Percentiles rank a stretch among this genome's conserved stretches.
Evolutionary conservation across 2,113 vertebrate species (phyloP).

Genomic region (Lepus americanus): DNA sequence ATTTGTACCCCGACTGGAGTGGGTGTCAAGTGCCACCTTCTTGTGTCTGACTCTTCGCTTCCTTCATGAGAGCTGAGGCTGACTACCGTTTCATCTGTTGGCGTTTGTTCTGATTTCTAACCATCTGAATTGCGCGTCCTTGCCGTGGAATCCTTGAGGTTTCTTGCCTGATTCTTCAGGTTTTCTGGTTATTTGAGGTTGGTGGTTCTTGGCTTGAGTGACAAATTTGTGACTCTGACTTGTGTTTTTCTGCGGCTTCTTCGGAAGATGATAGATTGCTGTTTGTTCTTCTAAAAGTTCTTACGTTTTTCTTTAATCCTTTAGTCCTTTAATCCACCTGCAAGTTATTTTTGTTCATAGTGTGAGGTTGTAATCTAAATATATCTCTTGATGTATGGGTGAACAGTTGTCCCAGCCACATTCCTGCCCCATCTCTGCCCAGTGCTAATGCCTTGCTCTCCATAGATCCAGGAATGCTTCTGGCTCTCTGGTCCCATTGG

Average conservation of each 20-base stretch:
- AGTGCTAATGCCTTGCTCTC: not conserved
- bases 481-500: not conserved
- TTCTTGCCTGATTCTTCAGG: not conserved
- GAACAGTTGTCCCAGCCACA: not conserved
- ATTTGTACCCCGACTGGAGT: slow-evolving; percentile 1
- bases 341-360: slow-evolving; percentile 46
- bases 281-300: not conserved
- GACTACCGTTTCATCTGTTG: not conserved
- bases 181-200: slow-evolving; percentile 2
- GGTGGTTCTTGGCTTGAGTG: slow-evolving; percentile 13
- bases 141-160: not conserved
- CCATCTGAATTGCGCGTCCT: not conserved
- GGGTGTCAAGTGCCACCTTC: not conserved
- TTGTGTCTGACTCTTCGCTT: not conserved
- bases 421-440: not conserved
- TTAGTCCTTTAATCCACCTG: slow-evolving; percentile 35
- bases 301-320: slow-evolving; percentile 26
- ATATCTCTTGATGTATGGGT: not conserved
- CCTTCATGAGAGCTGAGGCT: not conserved
- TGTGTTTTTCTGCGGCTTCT: slow-evolving; percentile 21
- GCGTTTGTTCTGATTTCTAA: slow-evolving; percentile 52
- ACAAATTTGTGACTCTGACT: not conserved
- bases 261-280: not conserved
- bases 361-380: slow-evolving; percentile 6
- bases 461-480: not conserved